Evolutionary conservation across 1,140 invertebrate genomes (phyloP).

Genomic region (Magallana gigas): DNA sequence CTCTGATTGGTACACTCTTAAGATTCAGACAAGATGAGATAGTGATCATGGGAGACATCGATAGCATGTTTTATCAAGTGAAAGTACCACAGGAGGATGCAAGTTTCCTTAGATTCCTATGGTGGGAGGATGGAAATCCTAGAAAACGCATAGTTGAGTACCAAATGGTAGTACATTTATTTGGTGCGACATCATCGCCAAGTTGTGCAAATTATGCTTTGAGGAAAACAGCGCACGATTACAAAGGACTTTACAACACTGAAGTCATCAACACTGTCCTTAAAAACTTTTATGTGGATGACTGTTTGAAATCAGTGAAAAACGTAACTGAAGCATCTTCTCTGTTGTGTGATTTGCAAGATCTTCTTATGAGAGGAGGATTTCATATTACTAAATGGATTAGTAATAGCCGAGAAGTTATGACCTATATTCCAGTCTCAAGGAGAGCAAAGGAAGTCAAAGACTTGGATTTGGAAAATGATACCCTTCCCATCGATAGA

Average conservation of each 20-base stretch:
- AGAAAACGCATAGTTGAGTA: background rate
- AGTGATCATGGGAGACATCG: slow-evolving; percentile 58
- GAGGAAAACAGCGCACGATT: slow-evolving; percentile 49
- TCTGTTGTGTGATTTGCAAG: slow-evolving; percentile 10
- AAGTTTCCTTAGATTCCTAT: slow-evolving; percentile 38
- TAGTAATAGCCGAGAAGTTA: slow-evolving; percentile 53
- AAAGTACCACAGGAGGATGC: background rate
- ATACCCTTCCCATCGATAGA: slow-evolving; percentile 56
- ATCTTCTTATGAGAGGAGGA: slow-evolving; percentile 41
- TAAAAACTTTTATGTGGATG: slow-evolving; percentile 67
- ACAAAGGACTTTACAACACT: background rate
- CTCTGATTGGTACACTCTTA: slow-evolving; percentile 55
- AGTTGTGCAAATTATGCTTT: slow-evolving; percentile 22
- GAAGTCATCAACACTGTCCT: slow-evolving; percentile 55
- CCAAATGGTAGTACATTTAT: slow-evolving; percentile 16
- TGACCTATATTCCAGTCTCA: slow-evolving; percentile 53
- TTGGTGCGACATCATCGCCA: slow-evolving; percentile 24
- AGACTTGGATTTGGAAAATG: slow-evolving; percentile 52
- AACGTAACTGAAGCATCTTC: slow-evolving; percentile 43
- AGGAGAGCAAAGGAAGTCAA: slow-evolving; percentile 41
- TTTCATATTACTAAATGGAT: slow-evolving; percentile 58
- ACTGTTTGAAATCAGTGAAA: slow-evolving; percentile 58
- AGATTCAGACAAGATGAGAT: slow-evolving; percentile 54
- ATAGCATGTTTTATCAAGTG: slow-evolving; percentile 53
- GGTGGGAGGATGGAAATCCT: slow-evolving; percentile 42